These are phyloP conservation scores for Acropora tenuis DNA, from an alignment of 64 coral and sea anemone genomes.

Conservation along the genomic window DNA sequence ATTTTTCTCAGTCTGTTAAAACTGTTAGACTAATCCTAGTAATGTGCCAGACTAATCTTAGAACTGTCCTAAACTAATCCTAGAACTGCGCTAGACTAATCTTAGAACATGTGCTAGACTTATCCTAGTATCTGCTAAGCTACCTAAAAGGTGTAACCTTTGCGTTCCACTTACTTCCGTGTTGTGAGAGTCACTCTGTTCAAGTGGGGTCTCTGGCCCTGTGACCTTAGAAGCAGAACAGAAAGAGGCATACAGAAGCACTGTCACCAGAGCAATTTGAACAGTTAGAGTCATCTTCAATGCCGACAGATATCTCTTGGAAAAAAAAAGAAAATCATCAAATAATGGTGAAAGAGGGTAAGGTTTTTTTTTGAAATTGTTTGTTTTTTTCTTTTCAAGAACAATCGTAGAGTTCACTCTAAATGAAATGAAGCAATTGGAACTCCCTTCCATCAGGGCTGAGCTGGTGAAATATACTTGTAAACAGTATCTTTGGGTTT, in stretches of 20 bases:
- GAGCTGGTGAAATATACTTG: too few relatives aligned
- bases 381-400: neutral
- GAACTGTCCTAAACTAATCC: neutral
- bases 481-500: too few relatives aligned
- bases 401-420: too few relatives aligned
- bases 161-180: neutral
- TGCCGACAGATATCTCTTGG: conserved; percentile 6
- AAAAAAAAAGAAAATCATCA: neutral
- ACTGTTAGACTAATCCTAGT: too few relatives aligned
- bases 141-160: conserved; percentile 3
- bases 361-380: neutral
- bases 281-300: conserved; percentile 2
- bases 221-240: neutral
- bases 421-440: too few relatives aligned
- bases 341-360: neutral
- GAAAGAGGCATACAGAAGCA: conserved; percentile 7
- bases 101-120: neutral
- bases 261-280: neutral
- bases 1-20: neutral
- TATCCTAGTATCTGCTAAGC: neutral
- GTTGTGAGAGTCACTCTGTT: neutral
- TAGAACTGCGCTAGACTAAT: neutral
- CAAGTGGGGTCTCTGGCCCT: neutral
- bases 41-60: neutral
- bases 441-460: too few relatives aligned